A percentile compares a stretch with the other conserved stretches of the same genome.
These are phyloP conservation scores for Xerus rutilus DNA, from an alignment of 2,797 vertebrate genomes.

Conservation along the genomic window DNA sequence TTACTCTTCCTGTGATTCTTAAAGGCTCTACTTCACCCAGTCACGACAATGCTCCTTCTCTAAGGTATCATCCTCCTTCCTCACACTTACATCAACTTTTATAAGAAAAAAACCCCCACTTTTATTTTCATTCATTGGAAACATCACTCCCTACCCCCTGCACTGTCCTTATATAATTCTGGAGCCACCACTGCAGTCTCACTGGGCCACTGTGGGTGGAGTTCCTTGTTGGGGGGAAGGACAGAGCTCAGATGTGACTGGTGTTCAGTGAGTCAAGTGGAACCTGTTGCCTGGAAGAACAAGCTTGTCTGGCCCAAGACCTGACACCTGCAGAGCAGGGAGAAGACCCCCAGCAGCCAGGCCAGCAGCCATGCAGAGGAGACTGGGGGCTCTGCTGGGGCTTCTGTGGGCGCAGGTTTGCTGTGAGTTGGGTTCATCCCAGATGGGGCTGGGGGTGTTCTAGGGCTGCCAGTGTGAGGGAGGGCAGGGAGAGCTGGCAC, in stretches of 20 bases:
- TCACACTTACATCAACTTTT: background rate
- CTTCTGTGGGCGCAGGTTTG: conserved; percentile 48
- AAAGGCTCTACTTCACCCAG: background rate
- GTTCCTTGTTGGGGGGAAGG: background rate
- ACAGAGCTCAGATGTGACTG: background rate
- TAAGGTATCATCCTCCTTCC: background rate
- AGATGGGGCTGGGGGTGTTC: background rate
- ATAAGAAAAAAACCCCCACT: background rate
- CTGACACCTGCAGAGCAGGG: too few species aligned
- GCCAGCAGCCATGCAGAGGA: too few species aligned
- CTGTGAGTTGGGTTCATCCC: conserved; percentile 65
- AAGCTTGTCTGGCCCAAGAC: too few species aligned
- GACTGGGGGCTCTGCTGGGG: background rate
- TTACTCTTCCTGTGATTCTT: background rate
- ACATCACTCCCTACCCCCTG: too few species aligned
- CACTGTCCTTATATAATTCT: background rate
- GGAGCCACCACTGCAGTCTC: background rate
- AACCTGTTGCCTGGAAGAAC: background rate
- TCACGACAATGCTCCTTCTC: background rate
- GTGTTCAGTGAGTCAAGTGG: too few species aligned
- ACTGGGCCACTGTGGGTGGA: background rate
- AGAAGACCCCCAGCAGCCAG: too few species aligned
- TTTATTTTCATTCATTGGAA: background rate
- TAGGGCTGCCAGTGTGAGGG: rapidly evolving
- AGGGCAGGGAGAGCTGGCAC: background rate